These are phyloP conservation scores for Lophotriccus pileatus DNA, from an alignment of 2,797 vertebrate species.

Conservation along the genomic window DNA sequence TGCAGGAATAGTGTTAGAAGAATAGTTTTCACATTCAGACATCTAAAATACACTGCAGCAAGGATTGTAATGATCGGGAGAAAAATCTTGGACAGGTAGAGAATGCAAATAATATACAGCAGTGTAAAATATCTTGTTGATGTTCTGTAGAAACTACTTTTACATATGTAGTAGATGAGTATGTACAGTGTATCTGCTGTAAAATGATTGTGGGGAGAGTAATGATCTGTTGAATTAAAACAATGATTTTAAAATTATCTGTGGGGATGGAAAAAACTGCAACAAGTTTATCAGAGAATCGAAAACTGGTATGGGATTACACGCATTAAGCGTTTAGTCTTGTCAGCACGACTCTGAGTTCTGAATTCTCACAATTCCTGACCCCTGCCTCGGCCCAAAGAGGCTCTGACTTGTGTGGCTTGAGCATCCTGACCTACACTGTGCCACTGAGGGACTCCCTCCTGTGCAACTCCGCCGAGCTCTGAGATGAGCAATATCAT, in stretches of 20 bases:
- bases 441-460: not conserved
- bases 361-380: not conserved
- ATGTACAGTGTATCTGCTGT: not conserved
- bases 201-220: not conserved
- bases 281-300: not conserved
- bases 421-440: not conserved
- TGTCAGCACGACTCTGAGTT: not conserved
- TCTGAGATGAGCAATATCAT: not conserved
- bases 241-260: not conserved
- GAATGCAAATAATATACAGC: not conserved
- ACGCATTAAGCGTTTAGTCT: not conserved
- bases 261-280: not conserved
- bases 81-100: not conserved
- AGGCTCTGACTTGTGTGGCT: not conserved
- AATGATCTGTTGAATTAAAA: not conserved
- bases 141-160: not conserved
- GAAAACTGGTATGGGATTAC: not conserved
- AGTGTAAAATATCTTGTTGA: not conserved
- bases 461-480: not conserved
- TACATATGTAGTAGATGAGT: not conserved
- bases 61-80: not conserved
- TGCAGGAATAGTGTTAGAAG: not conserved
- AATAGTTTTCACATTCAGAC: not conserved
- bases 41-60: not conserved
- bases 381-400: accelerated